Conservation (phyloP, 2,113 vertebrate species). For the cattle (Bos taurus) region DNA sequence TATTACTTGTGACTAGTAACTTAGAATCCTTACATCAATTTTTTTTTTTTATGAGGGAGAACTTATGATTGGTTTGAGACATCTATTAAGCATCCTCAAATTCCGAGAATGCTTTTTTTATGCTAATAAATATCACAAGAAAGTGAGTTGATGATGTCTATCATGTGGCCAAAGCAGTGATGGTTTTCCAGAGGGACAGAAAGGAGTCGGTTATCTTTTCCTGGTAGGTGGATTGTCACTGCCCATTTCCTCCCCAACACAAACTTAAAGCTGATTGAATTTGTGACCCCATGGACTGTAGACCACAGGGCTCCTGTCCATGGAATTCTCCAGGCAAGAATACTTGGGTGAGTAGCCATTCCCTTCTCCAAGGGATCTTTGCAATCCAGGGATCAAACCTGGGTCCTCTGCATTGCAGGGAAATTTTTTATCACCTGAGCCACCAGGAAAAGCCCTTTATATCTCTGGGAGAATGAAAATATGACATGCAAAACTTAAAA, state of each 20-base stretch:
- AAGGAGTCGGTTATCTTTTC: background rate
- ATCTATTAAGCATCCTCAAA: background rate
- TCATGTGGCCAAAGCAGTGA: background rate
- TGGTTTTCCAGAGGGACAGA: background rate
- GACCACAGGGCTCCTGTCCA: background rate
- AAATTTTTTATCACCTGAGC: background rate
- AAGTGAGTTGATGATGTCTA: background rate
- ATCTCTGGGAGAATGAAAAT: background rate
- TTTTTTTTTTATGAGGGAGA: background rate
- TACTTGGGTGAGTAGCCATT: background rate
- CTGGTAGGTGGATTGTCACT: background rate
- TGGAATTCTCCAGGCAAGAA: background rate
- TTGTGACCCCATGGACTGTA: background rate
- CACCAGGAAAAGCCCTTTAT: background rate
- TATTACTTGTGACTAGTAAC: background rate
- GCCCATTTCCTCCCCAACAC: too few species aligned
- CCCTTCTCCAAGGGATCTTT: background rate
- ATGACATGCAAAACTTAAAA: background rate
- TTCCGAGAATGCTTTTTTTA: background rate
- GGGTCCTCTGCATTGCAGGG: background rate
- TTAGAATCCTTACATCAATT: background rate
- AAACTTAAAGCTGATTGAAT: background rate
- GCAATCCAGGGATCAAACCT: background rate
- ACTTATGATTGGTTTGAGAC: background rate
- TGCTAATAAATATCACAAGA: background rate